Evolutionary conservation across 2,888 invertebrate genomes (phyloP).

Genomic region (Oxycera nigricornis): DNA sequence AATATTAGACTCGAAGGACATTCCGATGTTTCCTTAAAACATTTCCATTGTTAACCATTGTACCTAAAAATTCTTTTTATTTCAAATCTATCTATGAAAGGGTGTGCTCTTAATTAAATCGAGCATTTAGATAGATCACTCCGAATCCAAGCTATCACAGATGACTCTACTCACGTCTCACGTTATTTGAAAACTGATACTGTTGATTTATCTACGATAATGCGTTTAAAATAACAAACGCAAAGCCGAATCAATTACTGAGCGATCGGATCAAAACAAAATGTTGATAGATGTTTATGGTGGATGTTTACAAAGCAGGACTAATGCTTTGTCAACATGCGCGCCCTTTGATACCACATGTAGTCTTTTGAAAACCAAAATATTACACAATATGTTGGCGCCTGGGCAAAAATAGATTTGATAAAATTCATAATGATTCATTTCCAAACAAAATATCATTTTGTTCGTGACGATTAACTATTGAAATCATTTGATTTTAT

Average conservation of each 20-base stretch:
- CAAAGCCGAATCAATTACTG: slow-evolving; percentile 14
- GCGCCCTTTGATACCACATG: neutral
- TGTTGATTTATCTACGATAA: neutral
- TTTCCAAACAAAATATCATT: too few species aligned
- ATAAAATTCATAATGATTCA: neutral
- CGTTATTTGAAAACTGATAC: slow-evolving; percentile 19
- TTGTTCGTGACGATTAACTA: too few species aligned
- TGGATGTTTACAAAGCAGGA: neutral
- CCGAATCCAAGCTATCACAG: too few species aligned
- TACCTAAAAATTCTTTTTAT: too few species aligned
- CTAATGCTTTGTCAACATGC: slow-evolving; percentile 1
- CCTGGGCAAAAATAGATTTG: neutral
- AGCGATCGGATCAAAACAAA: slow-evolving; percentile 2
- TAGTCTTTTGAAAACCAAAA: neutral
- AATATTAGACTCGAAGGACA: too few species aligned
- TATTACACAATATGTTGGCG: neutral
- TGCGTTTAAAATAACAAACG: neutral
- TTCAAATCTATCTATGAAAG: too few species aligned
- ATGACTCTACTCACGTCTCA: neutral
- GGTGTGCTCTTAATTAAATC: too few species aligned
- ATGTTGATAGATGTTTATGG: neutral
- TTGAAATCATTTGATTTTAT: too few species aligned
- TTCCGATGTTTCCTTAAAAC: too few species aligned
- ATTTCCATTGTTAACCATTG: too few species aligned
- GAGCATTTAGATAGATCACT: too few species aligned